Evolutionary conservation across 2,797 vertebrate genomes (phyloP).

Genomic region (Mallotus villosus): DNA sequence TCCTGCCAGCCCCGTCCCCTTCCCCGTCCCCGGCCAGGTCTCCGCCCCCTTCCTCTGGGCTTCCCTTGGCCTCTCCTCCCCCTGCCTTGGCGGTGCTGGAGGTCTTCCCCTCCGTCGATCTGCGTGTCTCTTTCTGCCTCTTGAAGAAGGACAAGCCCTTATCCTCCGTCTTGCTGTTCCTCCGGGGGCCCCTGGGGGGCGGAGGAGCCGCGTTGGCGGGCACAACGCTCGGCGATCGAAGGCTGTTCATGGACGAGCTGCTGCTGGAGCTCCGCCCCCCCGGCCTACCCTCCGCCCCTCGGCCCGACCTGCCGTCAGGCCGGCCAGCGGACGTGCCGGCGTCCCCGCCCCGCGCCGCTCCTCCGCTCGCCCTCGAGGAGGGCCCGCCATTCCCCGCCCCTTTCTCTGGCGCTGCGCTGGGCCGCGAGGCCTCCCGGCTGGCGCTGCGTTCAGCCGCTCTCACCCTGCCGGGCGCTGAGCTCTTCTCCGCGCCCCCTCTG

Average conservation of each 20-base stretch:
- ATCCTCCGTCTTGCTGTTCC: constrained; percentile 91
- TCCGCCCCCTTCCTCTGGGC: constrained; percentile 55
- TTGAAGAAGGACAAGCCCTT: constrained; percentile 97
- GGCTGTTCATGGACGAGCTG: constrained; percentile 89
- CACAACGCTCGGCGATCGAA: constrained; percentile 79
- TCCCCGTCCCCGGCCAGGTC: constrained; percentile 47
- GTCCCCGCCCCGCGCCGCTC: constrained; percentile 38
- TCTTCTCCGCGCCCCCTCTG: constrained; percentile 63
- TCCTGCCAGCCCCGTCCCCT: constrained; percentile 54
- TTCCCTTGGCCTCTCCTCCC: constrained; percentile 67
- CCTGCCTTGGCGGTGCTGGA: constrained; percentile 76
- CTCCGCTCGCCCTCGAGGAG: constrained; percentile 45
- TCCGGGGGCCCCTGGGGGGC: constrained; percentile 71
- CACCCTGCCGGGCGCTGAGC: constrained; percentile 76
- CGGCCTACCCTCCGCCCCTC: constrained; percentile 61
- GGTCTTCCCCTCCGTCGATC: constrained; percentile 84
- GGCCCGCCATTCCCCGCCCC: constrained; percentile 55
- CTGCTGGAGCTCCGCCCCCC: constrained; percentile 81
- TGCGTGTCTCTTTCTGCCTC: constrained; percentile 89
- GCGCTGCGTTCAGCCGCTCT: constrained; percentile 83
- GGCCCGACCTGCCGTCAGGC: constrained; percentile 66
- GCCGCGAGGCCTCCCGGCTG: constrained; percentile 83
- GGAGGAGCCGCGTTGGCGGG: constrained; percentile 39
- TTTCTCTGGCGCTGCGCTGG: constrained; percentile 78
- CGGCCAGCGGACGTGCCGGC: constrained; percentile 27